Evolutionary conservation across 2,113 vertebrate genomes (phyloP).

Genomic region (Physeter macrocephalus): DNA sequence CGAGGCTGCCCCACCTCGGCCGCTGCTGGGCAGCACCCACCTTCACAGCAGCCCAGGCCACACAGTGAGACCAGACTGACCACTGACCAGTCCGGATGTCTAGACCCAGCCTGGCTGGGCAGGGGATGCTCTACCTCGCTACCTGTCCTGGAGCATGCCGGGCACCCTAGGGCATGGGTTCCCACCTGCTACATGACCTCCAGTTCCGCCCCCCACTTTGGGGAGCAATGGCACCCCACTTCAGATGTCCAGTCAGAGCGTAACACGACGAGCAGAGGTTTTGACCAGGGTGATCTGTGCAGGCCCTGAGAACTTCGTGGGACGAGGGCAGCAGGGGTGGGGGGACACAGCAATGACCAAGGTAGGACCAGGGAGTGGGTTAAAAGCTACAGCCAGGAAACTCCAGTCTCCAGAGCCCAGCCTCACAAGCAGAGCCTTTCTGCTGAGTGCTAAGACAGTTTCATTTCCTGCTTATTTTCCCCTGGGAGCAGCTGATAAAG

Average conservation of each 20-base stretch:
- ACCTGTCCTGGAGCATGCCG: background rate
- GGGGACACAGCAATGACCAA: background rate
- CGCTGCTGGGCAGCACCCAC: background rate
- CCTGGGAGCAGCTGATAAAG: background rate
- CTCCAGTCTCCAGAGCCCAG: background rate
- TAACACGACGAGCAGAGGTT: background rate
- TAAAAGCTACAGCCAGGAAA: background rate
- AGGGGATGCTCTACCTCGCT: background rate
- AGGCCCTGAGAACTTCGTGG: background rate
- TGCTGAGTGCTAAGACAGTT: background rate
- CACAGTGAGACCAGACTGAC: background rate
- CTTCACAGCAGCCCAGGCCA: background rate
- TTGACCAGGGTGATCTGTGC: background rate
- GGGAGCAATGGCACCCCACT: background rate
- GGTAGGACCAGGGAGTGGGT: background rate
- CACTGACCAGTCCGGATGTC: too few relatives aligned
- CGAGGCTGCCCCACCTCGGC: background rate
- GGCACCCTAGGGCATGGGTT: background rate
- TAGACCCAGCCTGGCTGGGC: too few relatives aligned
- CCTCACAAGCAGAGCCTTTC: background rate
- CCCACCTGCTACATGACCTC: background rate
- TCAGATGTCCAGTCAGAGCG: background rate
- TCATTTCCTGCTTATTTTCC: background rate
- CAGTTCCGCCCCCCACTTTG: background rate
- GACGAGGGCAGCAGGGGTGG: background rate